Conservation (phyloP, 2,888 invertebrate genomes). For the Latrodectus elegans region DNA sequence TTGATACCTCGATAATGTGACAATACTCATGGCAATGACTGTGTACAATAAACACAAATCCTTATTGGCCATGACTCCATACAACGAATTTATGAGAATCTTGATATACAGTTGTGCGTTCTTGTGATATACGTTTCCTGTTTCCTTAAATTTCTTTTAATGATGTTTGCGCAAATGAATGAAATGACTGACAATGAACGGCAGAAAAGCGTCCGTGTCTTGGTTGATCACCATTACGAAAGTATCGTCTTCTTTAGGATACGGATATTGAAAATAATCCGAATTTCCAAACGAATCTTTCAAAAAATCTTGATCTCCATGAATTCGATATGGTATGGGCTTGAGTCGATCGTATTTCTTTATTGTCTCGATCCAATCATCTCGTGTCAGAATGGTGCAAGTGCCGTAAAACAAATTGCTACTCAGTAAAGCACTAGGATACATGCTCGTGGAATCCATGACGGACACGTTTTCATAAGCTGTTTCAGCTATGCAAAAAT, state of each 20-base stretch:
- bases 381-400: constrained; percentile 18
- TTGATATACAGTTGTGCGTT: constrained; percentile 15
- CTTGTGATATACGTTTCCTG: constrained; percentile 7
- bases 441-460: constrained; percentile 51
- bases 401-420: constrained; percentile 37
- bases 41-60: constrained; percentile 2
- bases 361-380: not conserved
- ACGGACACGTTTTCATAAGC: constrained; percentile 4
- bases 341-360: not conserved
- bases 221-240: too few species aligned
- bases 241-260: not conserved
- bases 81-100: not conserved
- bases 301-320: constrained; percentile 11
- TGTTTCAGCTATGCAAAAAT: not conserved
- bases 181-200: constrained; percentile 4
- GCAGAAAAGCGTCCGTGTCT: too few species aligned
- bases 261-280: not conserved
- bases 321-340: constrained; percentile 19
- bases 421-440: constrained; percentile 29
- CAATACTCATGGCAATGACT: constrained; percentile 4
- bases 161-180: constrained; percentile 11
- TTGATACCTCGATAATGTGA: constrained; percentile 2
- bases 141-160: not conserved
- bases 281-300: not conserved
- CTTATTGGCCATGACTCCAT: constrained; percentile 10